A percentile compares a stretch with the other conserved stretches of the same genome.
Conservation (phyloP, 2,888 invertebrate genomes). For the Tiphia femorata region DNA sequence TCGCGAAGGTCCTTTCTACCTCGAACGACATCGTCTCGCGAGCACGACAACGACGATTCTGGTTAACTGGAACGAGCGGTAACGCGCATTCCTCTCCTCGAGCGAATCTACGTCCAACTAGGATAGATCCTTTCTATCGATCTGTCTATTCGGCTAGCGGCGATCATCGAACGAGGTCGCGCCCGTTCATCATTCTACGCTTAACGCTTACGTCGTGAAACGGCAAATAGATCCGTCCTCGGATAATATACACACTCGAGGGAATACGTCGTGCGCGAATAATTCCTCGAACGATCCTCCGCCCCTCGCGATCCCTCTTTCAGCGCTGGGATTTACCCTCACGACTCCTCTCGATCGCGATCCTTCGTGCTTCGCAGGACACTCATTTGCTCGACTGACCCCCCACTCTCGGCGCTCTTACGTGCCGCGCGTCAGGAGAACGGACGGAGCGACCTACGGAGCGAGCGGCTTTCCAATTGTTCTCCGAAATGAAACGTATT, state of each 20-base stretch:
- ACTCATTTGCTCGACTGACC: too few species aligned
- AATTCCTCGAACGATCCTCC: neutral
- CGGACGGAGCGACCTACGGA: slow-evolving; percentile 18
- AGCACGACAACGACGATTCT: too few species aligned
- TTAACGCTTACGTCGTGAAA: neutral
- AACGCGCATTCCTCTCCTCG: too few species aligned
- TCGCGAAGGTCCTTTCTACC: too few species aligned
- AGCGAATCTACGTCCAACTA: too few species aligned
- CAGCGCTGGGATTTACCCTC: neutral
- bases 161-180: neutral
- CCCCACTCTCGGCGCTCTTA: neutral
- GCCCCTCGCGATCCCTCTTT: neutral
- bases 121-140: too few species aligned
- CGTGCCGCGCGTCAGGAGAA: slow-evolving; percentile 18
- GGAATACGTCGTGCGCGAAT: neutral
- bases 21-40: too few species aligned
- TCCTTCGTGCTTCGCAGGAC: neutral
- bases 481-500: slow-evolving; percentile 47
- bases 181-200: neutral
- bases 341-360: neutral
- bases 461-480: slow-evolving; percentile 32
- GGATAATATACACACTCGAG: too few species aligned
- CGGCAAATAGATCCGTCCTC: neutral
- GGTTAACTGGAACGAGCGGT: too few species aligned
- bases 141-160: too few species aligned